Evolutionary conservation across 2,113 vertebrate species (phyloP).

Genomic region (Cyphomyrus plagiostoma): DNA sequence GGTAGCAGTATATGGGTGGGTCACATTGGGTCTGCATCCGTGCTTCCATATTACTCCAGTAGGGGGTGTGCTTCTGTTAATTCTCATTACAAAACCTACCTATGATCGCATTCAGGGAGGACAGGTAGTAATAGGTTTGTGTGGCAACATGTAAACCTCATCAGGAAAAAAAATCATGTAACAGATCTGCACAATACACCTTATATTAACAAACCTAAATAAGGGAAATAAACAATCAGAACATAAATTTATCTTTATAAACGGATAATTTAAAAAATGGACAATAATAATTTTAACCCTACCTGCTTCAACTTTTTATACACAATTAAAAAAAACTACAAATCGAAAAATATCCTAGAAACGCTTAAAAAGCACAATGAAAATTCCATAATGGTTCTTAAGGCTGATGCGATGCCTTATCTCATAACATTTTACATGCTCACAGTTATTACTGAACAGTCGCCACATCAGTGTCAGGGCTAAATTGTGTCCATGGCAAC

Average conservation of each 20-base stretch:
- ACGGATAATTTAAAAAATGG: neutral
- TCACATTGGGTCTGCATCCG: neutral
- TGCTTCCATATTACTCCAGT: constrained; percentile 30
- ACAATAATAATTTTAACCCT: neutral
- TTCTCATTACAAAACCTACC: constrained; percentile 16
- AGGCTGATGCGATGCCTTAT: neutral
- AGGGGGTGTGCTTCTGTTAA: constrained; percentile 35
- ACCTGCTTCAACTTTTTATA: neutral
- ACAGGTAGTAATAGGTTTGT: neutral
- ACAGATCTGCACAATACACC: neutral
- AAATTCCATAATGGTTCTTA: neutral
- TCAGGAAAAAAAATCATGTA: neutral
- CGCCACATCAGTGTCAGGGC: neutral
- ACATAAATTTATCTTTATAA: neutral
- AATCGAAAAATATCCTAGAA: neutral
- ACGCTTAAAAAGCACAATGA: neutral
- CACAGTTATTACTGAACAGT: constrained; percentile 2
- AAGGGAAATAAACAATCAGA: neutral
- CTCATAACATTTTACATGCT: neutral
- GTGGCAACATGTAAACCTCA: neutral
- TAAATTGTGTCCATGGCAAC: constrained; percentile 8
- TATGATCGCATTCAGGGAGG: constrained; percentile 9
- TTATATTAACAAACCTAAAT: neutral
- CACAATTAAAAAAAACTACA: neutral
- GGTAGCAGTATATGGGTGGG: neutral